Percentiles rank a stretch among this genome's conserved stretches.
phyloP scores from a whole-genome alignment of 2,113 vertebrate genomes.

The Cinclus mexicanus region DNA sequence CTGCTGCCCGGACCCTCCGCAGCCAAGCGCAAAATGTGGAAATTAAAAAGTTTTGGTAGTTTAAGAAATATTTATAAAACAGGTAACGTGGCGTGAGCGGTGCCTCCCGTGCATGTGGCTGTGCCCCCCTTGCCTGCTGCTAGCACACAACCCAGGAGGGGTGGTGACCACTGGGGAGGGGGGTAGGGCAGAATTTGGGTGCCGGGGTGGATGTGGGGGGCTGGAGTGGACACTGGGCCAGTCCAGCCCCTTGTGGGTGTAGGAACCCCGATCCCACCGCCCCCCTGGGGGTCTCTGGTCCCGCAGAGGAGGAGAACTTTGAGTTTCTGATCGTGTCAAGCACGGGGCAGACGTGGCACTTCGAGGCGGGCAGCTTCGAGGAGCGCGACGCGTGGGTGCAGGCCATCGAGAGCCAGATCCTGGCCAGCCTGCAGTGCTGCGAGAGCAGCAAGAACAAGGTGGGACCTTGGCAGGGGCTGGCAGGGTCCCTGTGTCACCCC shows the following conservation, averaged over 20 bases:
- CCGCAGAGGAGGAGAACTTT: conserved; percentile 88
- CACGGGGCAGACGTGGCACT: conserved; percentile 96
- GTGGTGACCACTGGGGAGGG: background rate
- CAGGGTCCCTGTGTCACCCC: fast-evolving
- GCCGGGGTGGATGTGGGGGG: background rate
- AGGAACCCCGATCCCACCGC: background rate
- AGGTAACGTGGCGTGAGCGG: conserved; percentile 82
- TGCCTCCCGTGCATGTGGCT: conserved; percentile 48
- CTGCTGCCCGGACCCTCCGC: conserved; percentile 77
- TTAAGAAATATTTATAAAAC: conserved; percentile 99
- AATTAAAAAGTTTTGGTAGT: conserved; percentile 99
- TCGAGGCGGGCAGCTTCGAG: conserved; percentile 90
- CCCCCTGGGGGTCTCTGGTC: background rate
- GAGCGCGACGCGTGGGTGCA: conserved; percentile 93
- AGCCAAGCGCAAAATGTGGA: conserved; percentile 99
- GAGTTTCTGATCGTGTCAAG: conserved; percentile 96
- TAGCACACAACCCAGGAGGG: background rate
- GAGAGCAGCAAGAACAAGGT: conserved; percentile 97
- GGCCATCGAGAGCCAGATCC: conserved; percentile 95
- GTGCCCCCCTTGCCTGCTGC: conserved; percentile 42
- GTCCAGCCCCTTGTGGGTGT: fast-evolving
- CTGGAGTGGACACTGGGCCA: background rate
- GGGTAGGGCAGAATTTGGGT: background rate
- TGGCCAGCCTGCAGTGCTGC: conserved; percentile 94
- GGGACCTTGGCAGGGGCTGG: fast-evolving